Percentiles rank a stretch among this genome's conserved stretches.
phyloP scores from a whole-genome alignment of 2,888 invertebrate species.

The Teleiodes luculella region DNA sequence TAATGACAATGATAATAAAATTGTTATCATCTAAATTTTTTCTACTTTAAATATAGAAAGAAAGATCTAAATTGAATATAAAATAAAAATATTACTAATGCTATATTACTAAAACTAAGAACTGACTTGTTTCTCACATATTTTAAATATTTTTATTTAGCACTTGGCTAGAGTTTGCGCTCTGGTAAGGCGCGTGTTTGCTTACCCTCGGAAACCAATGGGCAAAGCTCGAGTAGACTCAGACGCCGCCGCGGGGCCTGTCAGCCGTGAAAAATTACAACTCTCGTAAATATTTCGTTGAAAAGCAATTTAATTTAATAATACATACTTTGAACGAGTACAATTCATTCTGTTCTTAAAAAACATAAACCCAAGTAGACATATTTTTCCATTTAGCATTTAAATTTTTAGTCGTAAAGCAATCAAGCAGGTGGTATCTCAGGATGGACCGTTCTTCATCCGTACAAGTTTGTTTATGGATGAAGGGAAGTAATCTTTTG shows the following conservation, averaged over 20 bases:
- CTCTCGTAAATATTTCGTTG: slow-evolving; percentile 67
- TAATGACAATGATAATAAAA: too few species aligned
- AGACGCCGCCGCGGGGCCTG: slow-evolving; percentile 47
- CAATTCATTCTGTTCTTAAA: slow-evolving; percentile 30
- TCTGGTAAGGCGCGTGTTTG: not conserved
- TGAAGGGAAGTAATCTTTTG: slow-evolving; percentile 23
- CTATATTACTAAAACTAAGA: too few species aligned
- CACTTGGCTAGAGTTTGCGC: too few species aligned
- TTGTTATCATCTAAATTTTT: too few species aligned
- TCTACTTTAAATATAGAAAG: too few species aligned
- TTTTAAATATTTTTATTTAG: too few species aligned
- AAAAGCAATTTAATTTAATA: slow-evolving; percentile 67
- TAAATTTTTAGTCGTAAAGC: slow-evolving; percentile 19
- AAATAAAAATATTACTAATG: too few species aligned
- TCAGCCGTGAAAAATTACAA: slow-evolving; percentile 61
- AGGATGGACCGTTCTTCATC: slow-evolving; percentile 15
- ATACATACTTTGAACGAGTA: slow-evolving; percentile 44
- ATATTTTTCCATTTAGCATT: slow-evolving; percentile 19
- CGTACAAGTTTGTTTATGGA: slow-evolving; percentile 25
- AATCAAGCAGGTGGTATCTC: slow-evolving; percentile 17
- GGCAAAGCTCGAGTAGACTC: not conserved
- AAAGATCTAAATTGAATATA: too few species aligned
- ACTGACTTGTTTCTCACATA: too few species aligned
- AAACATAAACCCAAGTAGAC: slow-evolving; percentile 7
- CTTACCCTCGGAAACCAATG: not conserved